Percentiles rank a stretch among this genome's conserved stretches.
Conservation (phyloP, 2,113 vertebrate species). For the Brienomyrus brachyistius region DNA sequence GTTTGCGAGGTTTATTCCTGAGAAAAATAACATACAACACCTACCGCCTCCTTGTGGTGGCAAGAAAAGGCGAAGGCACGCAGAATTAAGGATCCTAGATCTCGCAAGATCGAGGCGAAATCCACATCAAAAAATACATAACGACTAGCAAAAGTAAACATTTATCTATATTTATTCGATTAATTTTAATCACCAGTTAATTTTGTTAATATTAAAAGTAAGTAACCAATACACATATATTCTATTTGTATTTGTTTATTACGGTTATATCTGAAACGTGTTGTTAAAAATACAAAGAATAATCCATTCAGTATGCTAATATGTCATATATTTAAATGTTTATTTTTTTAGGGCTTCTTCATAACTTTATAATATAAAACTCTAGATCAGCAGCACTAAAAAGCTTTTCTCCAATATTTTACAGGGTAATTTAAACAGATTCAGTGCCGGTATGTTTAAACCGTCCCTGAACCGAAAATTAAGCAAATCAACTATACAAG, state of each 20-base stretch:
- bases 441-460: neutral
- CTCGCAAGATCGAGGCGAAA: neutral
- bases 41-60: constrained; percentile 32
- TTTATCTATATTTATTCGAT: neutral
- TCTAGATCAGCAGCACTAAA: neutral
- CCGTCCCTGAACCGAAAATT: neutral
- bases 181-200: neutral
- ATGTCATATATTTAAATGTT: neutral
- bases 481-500: neutral
- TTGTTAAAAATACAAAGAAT: neutral
- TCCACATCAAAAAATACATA: neutral
- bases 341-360: neutral
- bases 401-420: neutral
- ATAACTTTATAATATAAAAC: neutral
- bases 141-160: neutral
- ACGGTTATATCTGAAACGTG: neutral
- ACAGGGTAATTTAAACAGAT: neutral
- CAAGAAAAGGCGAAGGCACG: neutral
- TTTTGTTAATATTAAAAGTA: neutral
- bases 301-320: neutral
- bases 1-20: constrained; percentile 8
- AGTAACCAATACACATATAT: neutral
- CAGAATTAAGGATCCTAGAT: neutral
- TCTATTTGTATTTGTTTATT: neutral
- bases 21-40: constrained; percentile 17